A percentile compares a stretch with the other conserved stretches of the same genome.
Evolutionary conservation across 2,888 invertebrate species (phyloP).

Genomic region (Brachyptera risi): DNA sequence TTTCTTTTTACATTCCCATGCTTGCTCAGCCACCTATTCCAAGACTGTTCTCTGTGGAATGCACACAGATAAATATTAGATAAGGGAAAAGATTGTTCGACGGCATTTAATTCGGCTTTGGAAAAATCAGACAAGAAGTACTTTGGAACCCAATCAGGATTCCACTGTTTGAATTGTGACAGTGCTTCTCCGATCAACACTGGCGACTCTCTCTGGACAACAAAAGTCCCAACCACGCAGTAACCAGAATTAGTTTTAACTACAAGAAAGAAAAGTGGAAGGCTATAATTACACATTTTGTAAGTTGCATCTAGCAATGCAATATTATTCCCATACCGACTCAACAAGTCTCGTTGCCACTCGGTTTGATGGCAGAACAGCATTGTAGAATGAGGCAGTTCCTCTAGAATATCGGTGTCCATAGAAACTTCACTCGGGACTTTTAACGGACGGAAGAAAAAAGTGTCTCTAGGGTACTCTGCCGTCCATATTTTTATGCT

Average conservation of each 20-base stretch:
- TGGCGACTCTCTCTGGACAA: not conserved
- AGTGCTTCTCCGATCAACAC: constrained; percentile 8
- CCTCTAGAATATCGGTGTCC: not conserved
- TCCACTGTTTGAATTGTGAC: constrained; percentile 4
- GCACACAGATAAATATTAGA: constrained; percentile 9
- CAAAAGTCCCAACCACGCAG: constrained; percentile 20
- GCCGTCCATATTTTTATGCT: not conserved
- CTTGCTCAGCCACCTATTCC: constrained; percentile 7
- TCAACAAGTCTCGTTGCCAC: constrained; percentile 13
- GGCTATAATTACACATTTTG: constrained; percentile 13
- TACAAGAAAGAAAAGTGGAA: constrained; percentile 11
- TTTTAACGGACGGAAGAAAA: not conserved
- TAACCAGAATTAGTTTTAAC: constrained; percentile 21
- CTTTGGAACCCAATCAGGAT: constrained; percentile 12
- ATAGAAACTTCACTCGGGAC: not conserved
- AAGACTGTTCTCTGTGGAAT: not conserved
- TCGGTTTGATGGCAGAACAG: constrained; percentile 21
- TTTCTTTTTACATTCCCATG: not conserved
- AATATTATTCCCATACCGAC: constrained; percentile 11
- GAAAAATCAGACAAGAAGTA: constrained; percentile 17
- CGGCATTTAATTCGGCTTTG: not conserved
- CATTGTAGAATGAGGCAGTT: not conserved
- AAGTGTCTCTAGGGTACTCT: not conserved
- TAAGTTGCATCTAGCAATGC: constrained; percentile 15
- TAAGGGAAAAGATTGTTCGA: constrained; percentile 1